Conservation (phyloP, 2,113 vertebrate genomes). For the Cebus imitator region DNA sequence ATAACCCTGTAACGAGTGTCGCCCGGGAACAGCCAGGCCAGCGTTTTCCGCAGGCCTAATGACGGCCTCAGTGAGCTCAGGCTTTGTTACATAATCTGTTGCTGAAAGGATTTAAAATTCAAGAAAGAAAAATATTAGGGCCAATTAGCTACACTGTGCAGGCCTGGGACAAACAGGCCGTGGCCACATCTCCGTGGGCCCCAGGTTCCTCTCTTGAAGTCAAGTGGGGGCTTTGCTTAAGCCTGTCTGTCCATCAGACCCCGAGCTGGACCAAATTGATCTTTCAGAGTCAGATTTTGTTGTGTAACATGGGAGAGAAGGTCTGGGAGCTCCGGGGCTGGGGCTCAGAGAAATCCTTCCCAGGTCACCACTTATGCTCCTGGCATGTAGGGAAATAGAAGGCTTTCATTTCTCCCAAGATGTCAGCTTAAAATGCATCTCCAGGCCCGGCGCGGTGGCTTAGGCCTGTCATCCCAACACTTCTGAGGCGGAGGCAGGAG, state of each 20-base stretch:
- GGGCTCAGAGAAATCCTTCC: not conserved
- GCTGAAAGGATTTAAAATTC: constrained; percentile 28
- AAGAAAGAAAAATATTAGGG: not conserved
- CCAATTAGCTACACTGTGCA: not conserved
- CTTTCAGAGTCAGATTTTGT: not conserved
- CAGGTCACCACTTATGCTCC: fast-evolving
- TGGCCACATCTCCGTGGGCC: fast-evolving
- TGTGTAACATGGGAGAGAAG: not conserved
- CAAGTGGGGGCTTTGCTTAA: not conserved
- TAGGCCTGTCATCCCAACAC: not conserved
- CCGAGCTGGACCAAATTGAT: not conserved
- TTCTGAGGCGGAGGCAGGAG: not conserved
- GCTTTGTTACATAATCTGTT: not conserved
- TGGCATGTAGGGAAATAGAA: fast-evolving
- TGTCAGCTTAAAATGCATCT: not conserved
- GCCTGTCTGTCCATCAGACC: fast-evolving
- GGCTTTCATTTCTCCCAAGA: too few species aligned
- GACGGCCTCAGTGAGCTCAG: not conserved
- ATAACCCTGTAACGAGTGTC: fast-evolving
- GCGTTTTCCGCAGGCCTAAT: not conserved
- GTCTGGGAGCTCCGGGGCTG: not conserved
- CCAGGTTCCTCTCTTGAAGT: not conserved
- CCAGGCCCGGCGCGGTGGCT: not conserved
- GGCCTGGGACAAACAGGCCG: not conserved
- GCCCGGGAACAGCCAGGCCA: fast-evolving